Percentiles rank a stretch among this genome's conserved stretches.
phyloP scores from a whole-genome alignment of 2,888 invertebrate species.

The Eilema sororculum region DNA sequence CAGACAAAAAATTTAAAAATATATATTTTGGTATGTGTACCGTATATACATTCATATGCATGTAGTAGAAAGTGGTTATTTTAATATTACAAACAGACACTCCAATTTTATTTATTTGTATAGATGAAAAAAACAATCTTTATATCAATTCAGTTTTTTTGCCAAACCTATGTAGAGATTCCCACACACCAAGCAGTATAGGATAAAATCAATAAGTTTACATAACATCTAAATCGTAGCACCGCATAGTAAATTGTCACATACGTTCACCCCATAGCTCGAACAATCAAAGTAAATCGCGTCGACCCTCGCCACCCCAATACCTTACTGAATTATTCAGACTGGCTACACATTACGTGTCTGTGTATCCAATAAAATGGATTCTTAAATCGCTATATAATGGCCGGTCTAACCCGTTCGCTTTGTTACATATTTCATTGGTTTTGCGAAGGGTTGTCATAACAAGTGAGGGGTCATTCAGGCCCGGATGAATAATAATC shows the following conservation, averaged over 20 bases:
- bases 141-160: too few relatives aligned
- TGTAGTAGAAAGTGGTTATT: too few relatives aligned
- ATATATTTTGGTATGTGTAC: too few relatives aligned
- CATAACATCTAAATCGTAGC: conserved; percentile 34
- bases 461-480: conserved; percentile 68
- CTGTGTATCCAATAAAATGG: conserved; percentile 69
- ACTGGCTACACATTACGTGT: conserved; percentile 58
- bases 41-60: too few relatives aligned
- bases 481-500: conserved; percentile 63
- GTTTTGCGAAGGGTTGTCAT: conserved; percentile 68
- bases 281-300: conserved; percentile 65
- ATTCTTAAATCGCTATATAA: conserved; percentile 68
- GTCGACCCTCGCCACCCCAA: conserved; percentile 56
- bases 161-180: neutral
- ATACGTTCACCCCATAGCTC: conserved; percentile 60
- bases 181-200: neutral
- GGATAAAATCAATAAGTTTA: conserved; percentile 27
- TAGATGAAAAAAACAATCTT: too few relatives aligned
- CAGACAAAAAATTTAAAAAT: too few relatives aligned
- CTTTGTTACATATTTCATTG: conserved; percentile 82
- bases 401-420: conserved; percentile 69
- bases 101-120: too few relatives aligned
- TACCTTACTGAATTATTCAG: conserved; percentile 66
- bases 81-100: too few relatives aligned
- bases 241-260: conserved; percentile 56